Percentiles rank a stretch among this genome's conserved stretches.
These are phyloP conservation scores for Siniperca chuatsi DNA, from an alignment of 2,113 vertebrate species.

Conservation along the genomic window DNA sequence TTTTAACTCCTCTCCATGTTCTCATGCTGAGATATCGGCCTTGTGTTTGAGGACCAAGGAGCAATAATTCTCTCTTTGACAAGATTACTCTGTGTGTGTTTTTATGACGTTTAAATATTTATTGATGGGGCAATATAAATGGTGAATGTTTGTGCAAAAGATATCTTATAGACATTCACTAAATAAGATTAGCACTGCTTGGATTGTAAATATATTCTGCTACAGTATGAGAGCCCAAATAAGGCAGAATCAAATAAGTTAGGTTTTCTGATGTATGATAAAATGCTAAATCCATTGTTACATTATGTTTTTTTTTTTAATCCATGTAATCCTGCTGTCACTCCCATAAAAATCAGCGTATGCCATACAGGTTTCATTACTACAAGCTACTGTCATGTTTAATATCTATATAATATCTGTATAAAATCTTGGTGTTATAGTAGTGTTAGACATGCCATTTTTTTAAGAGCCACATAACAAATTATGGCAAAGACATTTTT, in stretches of 20 bases:
- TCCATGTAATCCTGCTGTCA: not conserved
- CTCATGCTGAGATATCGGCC: conserved; percentile 51
- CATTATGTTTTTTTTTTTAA: not conserved
- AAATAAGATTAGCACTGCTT: conserved; percentile 16
- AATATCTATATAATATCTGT: not conserved
- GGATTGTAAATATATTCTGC: conserved; percentile 2
- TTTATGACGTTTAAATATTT: conserved; percentile 51
- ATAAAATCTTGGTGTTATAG: not conserved
- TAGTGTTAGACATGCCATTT: not conserved
- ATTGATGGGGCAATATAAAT: conserved; percentile 24
- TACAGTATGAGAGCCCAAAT: not conserved
- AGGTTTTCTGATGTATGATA: conserved; percentile 16
- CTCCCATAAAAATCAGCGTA: not conserved
- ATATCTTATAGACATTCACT: not conserved
- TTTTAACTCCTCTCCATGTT: conserved; percentile 55
- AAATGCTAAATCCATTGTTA: not conserved
- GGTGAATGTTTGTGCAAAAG: conserved; percentile 2
- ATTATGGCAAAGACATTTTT: not conserved
- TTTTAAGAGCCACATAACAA: not conserved
- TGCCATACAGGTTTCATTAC: not conserved
- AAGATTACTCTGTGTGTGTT: conserved; percentile 47
- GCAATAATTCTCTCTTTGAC: conserved; percentile 63
- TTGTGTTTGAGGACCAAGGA: conserved; percentile 47
- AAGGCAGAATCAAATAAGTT: not conserved
- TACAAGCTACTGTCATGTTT: not conserved